Percentiles rank a stretch among this genome's conserved stretches.
Evolutionary conservation across 2,797 vertebrate species (phyloP).

Genomic region (Phrynocephalus vlangalii): DNA sequence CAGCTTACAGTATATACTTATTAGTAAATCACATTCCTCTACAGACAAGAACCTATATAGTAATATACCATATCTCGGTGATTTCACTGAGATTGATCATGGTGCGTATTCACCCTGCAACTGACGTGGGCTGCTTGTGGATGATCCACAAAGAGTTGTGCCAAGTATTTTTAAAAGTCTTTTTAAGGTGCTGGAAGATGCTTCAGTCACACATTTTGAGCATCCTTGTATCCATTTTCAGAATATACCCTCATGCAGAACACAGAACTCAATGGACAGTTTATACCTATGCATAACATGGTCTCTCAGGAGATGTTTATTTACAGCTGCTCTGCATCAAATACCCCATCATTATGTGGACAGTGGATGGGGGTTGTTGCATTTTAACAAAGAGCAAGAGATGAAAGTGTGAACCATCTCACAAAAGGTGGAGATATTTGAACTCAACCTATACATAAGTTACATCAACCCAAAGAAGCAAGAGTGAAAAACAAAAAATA

Average conservation of each 20-base stretch:
- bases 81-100: background rate
- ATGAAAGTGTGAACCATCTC: background rate
- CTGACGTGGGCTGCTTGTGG: no score
- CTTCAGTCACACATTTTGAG: background rate
- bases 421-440: background rate
- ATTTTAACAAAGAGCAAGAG: background rate
- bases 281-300: background rate
- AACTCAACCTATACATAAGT: background rate
- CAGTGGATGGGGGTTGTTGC: background rate
- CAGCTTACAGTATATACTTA: constrained; percentile 5
- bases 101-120: no score
- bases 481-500: background rate
- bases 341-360: background rate
- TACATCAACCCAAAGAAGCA: background rate
- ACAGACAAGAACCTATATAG: background rate
- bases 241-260: background rate
- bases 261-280: background rate
- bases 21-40: constrained; percentile 25
- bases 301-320: background rate
- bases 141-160: no score
- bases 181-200: no score
- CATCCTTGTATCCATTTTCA: background rate
- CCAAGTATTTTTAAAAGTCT: no score
- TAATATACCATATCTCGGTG: background rate
- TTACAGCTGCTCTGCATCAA: background rate